Evolutionary conservation across 2,888 invertebrate species (phyloP), one percentile per base, ranked within the genome.

Genomic region (Drosophila histrio): DNA sequence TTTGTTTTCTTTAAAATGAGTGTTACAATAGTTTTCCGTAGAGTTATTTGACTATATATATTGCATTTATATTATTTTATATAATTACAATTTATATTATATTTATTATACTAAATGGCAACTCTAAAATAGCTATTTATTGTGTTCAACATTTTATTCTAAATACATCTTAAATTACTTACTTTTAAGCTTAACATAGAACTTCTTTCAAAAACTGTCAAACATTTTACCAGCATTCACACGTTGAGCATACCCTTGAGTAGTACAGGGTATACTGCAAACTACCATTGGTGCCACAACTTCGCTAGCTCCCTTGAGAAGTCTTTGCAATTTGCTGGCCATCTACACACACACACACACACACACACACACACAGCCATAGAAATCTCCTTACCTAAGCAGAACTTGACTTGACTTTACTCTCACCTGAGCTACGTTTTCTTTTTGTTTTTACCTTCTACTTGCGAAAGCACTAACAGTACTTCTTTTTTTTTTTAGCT

Each of bases 291-390:
- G 52, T 41, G 44, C 43, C 46, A 46, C 63, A 77, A 61, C 61
- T 73, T 74, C 36, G 41, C 58, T 32, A 8, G 50, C 58, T 77
- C 78, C 77, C 77, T 38, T 38, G 78, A 72, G 73, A 39, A 77
- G 73, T 61, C 78, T 67, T 56, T 59, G 62, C 78, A 74, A 74
- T 74, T 77, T 77, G 73, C 46, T 77, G 21, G 39, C 41, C 28
- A 39, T 43, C 56, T 41, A 57, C 59, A 24, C 62, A 56, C 30
- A 39, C 30, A 64, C 19, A 47, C 22, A 47, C 22, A 26, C 30
- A n/a, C 19, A 26, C 7, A 22, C 17, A 24, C 24, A 21, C 21
- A 47, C 17, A 38, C 41, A 30, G 5, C 17, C 5, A 30, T 11
- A 13, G 7, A 53, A 39, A 21, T 56, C 30, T 21, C 13, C 50